phyloP scores from a whole-genome alignment of 1,140 invertebrate species.

The Eriosoma lanigerum region DNA sequence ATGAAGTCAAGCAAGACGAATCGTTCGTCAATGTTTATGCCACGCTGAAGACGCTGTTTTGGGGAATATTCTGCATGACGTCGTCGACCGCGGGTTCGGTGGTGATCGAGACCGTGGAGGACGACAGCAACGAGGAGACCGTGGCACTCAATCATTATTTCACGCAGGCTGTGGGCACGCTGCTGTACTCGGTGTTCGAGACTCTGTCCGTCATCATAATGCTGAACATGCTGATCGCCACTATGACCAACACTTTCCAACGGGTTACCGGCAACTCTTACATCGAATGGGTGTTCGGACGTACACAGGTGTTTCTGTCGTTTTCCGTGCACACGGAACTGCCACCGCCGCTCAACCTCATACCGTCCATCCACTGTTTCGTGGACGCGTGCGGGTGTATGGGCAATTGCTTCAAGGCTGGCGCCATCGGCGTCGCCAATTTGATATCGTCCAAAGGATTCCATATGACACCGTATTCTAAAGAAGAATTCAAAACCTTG shows the following conservation, averaged over 20 bases:
- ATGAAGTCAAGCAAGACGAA: slow-evolving; percentile 59
- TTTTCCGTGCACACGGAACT: slow-evolving; percentile 24
- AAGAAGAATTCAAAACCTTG: not conserved
- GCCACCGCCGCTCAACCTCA: not conserved
- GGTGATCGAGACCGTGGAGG: slow-evolving; percentile 59
- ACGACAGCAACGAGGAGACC: not conserved
- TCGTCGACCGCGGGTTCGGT: slow-evolving; percentile 68
- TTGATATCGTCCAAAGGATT: not conserved
- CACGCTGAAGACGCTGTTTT: slow-evolving; percentile 71
- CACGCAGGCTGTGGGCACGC: slow-evolving; percentile 66
- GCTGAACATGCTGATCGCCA: slow-evolving; percentile 76
- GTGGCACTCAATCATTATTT: slow-evolving; percentile 61
- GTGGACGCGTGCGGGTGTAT: not conserved
- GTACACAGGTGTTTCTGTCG: slow-evolving; percentile 59
- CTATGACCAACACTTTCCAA: slow-evolving; percentile 75
- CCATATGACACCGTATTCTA: no score
- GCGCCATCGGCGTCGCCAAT: not conserved
- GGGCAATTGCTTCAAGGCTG: not conserved
- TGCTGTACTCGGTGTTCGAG: slow-evolving; percentile 67
- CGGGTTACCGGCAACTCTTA: slow-evolving; percentile 65
- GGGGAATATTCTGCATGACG: slow-evolving; percentile 74
- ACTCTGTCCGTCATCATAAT: slow-evolving; percentile 71
- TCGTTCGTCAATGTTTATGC: slow-evolving; percentile 64
- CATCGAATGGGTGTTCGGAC: slow-evolving; percentile 66
- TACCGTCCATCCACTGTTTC: not conserved